phyloP scores from a whole-genome alignment of 2,797 vertebrate genomes.

The Anguilla anguilla region DNA sequence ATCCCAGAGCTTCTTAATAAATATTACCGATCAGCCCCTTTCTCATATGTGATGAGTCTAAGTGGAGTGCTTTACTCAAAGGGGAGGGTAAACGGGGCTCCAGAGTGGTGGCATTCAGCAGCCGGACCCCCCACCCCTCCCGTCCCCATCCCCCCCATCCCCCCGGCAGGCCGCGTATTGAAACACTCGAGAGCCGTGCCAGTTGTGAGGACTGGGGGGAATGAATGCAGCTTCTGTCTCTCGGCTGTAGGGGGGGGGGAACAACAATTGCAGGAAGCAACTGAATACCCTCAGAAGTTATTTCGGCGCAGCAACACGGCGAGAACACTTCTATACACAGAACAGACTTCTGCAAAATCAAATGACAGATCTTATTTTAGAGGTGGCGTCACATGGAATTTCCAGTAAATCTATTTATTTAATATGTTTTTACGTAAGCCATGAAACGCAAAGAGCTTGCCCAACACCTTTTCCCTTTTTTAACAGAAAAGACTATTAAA shows the following conservation, averaged over 20 bases:
- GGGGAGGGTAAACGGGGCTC: not conserved
- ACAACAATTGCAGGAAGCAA: slow-evolving; percentile 9
- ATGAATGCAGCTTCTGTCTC: slow-evolving; percentile 16
- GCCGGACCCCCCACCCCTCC: not conserved
- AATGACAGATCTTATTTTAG: not conserved
- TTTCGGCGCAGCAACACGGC: not conserved
- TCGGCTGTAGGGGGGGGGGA: not conserved
- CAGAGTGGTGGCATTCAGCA: not conserved
- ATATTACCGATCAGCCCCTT: not conserved
- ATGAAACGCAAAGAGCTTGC: not conserved
- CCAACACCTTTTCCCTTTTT: not conserved
- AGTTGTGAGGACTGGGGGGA: not conserved
- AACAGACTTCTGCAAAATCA: not conserved
- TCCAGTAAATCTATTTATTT: not conserved
- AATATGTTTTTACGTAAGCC: not conserved
- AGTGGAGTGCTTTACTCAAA: not conserved
- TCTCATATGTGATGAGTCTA: not conserved
- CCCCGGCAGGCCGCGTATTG: not conserved
- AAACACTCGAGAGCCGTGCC: not conserved
- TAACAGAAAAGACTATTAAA: not conserved
- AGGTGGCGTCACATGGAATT: not conserved
- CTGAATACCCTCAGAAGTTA: slow-evolving; percentile 3
- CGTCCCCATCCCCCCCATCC: not conserved
- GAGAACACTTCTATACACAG: not conserved
- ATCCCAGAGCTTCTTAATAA: not conserved